phyloP scores from a whole-genome alignment of 1,140 invertebrate species.

The Lanistes nyassanus region DNA sequence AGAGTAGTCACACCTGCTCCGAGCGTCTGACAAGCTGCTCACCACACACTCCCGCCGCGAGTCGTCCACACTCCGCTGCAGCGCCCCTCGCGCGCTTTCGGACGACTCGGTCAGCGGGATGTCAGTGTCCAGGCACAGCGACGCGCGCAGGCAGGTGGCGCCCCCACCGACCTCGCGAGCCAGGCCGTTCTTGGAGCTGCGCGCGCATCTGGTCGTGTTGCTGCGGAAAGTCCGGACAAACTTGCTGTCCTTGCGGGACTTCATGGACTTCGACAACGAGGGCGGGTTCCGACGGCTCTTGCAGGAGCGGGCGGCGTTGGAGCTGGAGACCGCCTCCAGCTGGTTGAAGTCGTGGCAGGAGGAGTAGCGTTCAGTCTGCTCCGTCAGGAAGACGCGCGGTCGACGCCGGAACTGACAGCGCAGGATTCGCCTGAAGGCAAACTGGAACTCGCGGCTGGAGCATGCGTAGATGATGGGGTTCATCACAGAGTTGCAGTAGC shows the following conservation, averaged over 20 bases:
- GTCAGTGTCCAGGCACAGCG: background rate
- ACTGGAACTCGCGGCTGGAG: conserved; percentile 94
- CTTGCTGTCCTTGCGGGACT: background rate
- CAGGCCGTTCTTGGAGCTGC: too few relatives aligned
- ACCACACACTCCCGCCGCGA: background rate
- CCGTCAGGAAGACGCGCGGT: conserved; percentile 31
- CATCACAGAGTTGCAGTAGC: conserved; percentile 79
- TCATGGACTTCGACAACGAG: background rate
- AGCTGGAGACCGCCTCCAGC: background rate
- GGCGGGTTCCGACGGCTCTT: background rate
- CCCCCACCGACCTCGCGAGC: too few relatives aligned
- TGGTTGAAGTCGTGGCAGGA: conserved; percentile 19
- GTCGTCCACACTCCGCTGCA: background rate
- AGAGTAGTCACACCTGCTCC: too few relatives aligned
- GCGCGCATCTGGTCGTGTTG: background rate
- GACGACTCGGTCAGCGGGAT: background rate
- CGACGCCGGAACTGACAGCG: conserved; percentile 36
- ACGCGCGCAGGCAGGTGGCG: too few relatives aligned
- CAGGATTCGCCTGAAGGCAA: conserved; percentile 67
- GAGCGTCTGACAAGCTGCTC: too few relatives aligned
- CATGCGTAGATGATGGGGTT: conserved; percentile 98
- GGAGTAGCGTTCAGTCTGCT: conserved; percentile 21
- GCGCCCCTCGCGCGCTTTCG: background rate
- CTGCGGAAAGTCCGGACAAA: conserved; percentile 19
- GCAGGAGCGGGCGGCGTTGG: background rate